Evolutionary conservation across 2,888 invertebrate species (phyloP), one percentile per base, ranked within the genome.

Genomic region (Hydropsyche betteni): DNA sequence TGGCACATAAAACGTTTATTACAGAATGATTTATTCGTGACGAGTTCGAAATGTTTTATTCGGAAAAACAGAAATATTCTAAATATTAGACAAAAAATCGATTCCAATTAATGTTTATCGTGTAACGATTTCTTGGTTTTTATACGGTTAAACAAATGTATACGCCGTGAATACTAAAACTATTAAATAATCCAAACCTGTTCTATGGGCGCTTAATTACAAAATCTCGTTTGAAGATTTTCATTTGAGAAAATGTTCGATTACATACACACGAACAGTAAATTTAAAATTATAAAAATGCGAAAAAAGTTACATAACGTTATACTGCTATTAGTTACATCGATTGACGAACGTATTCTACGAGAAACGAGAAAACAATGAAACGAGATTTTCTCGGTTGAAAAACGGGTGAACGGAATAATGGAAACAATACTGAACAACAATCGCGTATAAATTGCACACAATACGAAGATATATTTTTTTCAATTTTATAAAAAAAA

Each of bases 171-270:
- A 58, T 58, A 58, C 24, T 58, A 24, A 58, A 58, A 58, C 58
- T 58, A 44, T 44, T 44, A 44, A 44, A 44, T 44, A 58, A 58
- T 58, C 58, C 14, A 58, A 58, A 58, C 58, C 58, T 58, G 58
- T 58, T 58, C 58, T 58, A 24, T 58, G 16, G 16, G 16, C 24
- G 58, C 58, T 58, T 58, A 58, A 58, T 58, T 58, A 58, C 58
- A 58, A 58, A 16, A 58, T 16, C 58, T 58, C 58, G 58, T 58
- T 16, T 58, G 14, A 24, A 58, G 24, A 16, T 24, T 16, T 24
- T 58, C 58, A 24, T 58, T 16, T 58, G 14, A 24, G 24, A 58
- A 58, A 58, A 58, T 24, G 58, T 16, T 1, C 24, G 58, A 58
- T 58, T 53, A 14, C 58, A 24, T 58, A 53, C 16, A 51, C 12